Evolutionary conservation across 2,888 invertebrate genomes (phyloP), one percentile per base, ranked within the genome.

Genomic region (Micoletzkya japonica): DNA sequence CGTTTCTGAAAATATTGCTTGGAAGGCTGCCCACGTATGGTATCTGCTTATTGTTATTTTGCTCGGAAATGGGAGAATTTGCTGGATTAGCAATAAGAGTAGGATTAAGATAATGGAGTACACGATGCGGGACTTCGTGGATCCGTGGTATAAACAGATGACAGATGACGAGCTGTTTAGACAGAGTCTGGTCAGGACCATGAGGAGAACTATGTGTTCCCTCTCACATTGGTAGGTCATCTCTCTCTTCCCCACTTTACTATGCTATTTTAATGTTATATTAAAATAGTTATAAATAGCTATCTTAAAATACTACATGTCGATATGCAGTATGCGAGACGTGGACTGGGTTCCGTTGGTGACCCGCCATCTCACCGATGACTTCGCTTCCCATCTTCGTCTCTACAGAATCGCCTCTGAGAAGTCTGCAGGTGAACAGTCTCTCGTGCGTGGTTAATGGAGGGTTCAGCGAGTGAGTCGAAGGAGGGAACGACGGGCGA

Each of bases 301-400:
- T 7, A 39, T 10, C 7, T 10, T 54, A 17, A 54, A 26, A 24
- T 54, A 58, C 30, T 32, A 17, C 10, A 58, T 58, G 32, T 17
- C 4, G 10, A 58, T 30, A 17, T 17, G 44, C 67, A 84, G 85
- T 60, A 70, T 85, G 61, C 75, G 77, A 30, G 76, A 92, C 85
- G 91, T 94, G 20, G 93, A 95, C 86, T 93, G 94, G 93, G 91
- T 93, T 80, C 91, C 92, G 49, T 91, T 92, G 81, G 89, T 94
- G 72, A 93, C 94, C 28, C 92, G 92, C 39, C 89, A 91, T 74
- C 89, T 94, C 72, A 93, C 95, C 1, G 94, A 95, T 87, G 94
- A 94, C 87, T 90, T 93, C 75, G 94, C 93, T 1, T 91, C 92
- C 34, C 95, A 95, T 87, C 89, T 95, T 76, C 90, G 93, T 76